Conservation (phyloP, 2,113 vertebrate species). For the Tachycineta bicolor region DNA sequence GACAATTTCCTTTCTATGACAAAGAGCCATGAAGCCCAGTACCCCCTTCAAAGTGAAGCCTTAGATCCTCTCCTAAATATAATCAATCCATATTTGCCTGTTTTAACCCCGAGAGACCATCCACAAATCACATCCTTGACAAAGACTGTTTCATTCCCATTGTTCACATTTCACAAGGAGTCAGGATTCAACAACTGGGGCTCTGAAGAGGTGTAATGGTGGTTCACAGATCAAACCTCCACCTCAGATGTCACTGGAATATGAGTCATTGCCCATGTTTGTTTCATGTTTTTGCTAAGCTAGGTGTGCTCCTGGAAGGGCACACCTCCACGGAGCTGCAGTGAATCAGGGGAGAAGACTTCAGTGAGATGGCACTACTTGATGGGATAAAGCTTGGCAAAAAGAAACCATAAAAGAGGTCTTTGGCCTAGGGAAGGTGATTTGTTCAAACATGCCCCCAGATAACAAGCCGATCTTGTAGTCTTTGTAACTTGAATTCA, state of each 20-base stretch:
- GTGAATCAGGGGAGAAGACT: background rate
- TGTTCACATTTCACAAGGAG: background rate
- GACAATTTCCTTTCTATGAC: background rate
- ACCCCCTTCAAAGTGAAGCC: background rate
- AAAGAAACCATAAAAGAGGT: background rate
- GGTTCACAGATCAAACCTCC: background rate
- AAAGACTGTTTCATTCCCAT: background rate
- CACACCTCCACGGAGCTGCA: background rate
- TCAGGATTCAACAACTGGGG: background rate
- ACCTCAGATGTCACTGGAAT: background rate
- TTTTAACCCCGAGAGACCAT: background rate
- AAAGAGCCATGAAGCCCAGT: background rate
- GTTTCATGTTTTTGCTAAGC: background rate
- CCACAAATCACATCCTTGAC: background rate
- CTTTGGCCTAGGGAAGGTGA: background rate
- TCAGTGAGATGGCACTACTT: background rate
- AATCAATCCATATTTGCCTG: background rate
- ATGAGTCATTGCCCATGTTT: background rate
- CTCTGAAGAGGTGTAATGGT: background rate
- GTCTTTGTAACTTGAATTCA: background rate
- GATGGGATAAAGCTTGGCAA: background rate
- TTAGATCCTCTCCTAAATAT: background rate
- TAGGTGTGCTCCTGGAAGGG: background rate
- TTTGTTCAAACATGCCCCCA: background rate
- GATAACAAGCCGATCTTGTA: background rate